A percentile compares a stretch with the other conserved stretches of the same genome.
Conservation (phyloP, 2,797 vertebrate species). For the Lindbergichthys nudifrons region DNA sequence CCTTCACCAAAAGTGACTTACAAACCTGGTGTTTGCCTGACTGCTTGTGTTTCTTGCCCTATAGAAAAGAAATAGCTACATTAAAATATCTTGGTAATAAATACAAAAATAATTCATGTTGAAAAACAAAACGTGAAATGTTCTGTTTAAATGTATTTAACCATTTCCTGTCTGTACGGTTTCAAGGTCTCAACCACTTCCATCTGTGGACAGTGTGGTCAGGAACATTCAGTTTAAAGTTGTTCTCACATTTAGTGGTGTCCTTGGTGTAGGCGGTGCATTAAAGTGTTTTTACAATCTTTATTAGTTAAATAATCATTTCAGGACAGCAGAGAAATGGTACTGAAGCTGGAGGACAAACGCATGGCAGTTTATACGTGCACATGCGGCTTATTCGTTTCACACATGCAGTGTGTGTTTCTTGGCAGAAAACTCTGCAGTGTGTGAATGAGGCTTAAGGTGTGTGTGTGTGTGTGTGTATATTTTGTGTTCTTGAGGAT, state of each 20-base stretch:
- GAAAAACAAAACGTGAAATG: not conserved
- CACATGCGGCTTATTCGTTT: slow-evolving; percentile 51
- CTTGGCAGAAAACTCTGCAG: slow-evolving; percentile 51
- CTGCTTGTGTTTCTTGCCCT: not conserved
- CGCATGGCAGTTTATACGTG: slow-evolving; percentile 18
- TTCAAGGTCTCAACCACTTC: not conserved
- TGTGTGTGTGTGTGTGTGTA: slow-evolving; percentile 27
- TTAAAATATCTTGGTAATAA: not conserved
- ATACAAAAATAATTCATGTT: not conserved
- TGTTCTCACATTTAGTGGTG: slow-evolving; percentile 2
- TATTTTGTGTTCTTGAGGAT: slow-evolving; percentile 44
- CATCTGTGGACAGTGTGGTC: slow-evolving; percentile 7
- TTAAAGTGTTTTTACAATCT: slow-evolving; percentile 17
- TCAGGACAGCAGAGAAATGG: slow-evolving; percentile 14
- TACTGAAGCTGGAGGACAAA: slow-evolving; percentile 26
- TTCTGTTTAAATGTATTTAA: not conserved
- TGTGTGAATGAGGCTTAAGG: slow-evolving; percentile 39
- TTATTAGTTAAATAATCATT: slow-evolving; percentile 24
- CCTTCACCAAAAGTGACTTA: not conserved
- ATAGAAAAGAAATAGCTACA: not conserved
- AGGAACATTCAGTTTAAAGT: not conserved
- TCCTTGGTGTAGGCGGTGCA: not conserved
- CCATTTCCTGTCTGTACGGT: not conserved
- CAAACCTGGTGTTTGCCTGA: not conserved
- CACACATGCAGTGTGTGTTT: slow-evolving; percentile 62